These are phyloP conservation scores for Phengaris arion DNA, from an alignment of 2,888 invertebrate species.

Conservation along the genomic window DNA sequence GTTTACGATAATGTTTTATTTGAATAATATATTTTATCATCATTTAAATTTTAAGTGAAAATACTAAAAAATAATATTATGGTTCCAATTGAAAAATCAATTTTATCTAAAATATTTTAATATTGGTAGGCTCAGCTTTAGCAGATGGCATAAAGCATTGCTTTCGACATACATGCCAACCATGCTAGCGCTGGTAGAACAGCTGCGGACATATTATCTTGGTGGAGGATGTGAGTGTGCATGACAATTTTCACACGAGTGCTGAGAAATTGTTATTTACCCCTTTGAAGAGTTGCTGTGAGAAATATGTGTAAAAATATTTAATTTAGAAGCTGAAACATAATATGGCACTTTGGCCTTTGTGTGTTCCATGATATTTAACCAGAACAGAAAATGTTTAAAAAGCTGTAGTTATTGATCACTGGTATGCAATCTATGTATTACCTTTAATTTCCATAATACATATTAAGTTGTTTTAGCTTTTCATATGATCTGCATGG, in stretches of 20 bases:
- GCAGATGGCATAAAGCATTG: slow-evolving; percentile 76
- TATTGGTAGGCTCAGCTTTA: slow-evolving; percentile 63
- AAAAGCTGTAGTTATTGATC: not conserved
- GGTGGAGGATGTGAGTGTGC: slow-evolving; percentile 77
- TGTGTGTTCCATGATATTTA: not conserved
- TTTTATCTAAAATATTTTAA: slow-evolving; percentile 19
- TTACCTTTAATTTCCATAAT: not conserved
- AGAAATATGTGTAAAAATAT: not conserved
- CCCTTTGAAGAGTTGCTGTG: slow-evolving; percentile 11
- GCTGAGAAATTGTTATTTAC: slow-evolving; percentile 34
- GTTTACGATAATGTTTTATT: too few relatives aligned
- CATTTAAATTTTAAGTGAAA: too few relatives aligned
- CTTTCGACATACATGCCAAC: slow-evolving; percentile 67
- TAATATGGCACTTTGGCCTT: not conserved
- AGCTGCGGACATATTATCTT: slow-evolving; percentile 76
- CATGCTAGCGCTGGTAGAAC: slow-evolving; percentile 79
- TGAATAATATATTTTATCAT: too few relatives aligned
- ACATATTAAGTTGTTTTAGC: not conserved
- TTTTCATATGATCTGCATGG: not conserved
- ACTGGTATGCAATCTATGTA: not conserved
- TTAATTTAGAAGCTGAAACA: not conserved
- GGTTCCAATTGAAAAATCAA: not conserved
- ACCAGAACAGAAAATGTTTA: not conserved
- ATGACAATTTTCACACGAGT: slow-evolving; percentile 47
- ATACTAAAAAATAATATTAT: not conserved